phyloP scores from a whole-genome alignment of 1,140 invertebrate species.

The Pygmarrhopalites habei region DNA sequence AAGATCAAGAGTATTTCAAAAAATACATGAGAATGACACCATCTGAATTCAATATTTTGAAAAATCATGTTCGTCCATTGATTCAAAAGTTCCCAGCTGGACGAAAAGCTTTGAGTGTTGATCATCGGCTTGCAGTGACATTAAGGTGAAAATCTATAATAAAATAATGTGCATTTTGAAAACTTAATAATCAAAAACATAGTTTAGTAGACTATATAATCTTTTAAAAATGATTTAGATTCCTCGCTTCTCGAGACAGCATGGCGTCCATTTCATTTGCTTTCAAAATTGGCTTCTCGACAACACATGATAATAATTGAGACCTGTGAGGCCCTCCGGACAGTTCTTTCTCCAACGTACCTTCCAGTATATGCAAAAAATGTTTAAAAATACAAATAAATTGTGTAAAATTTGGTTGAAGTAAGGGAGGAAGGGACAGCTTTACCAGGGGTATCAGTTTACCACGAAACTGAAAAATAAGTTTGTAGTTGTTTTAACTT shows the following conservation, averaged over 20 bases:
- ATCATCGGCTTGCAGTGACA: background rate
- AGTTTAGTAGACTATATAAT: background rate
- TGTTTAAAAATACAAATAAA: background rate
- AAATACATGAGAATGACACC: background rate
- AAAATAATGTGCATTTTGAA: background rate
- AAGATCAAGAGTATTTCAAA: background rate
- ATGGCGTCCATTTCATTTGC: background rate
- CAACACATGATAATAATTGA: background rate
- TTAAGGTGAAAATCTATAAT: background rate
- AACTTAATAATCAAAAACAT: background rate
- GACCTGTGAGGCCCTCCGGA: background rate
- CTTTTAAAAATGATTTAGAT: background rate
- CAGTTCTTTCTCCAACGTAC: background rate
- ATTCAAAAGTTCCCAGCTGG: constrained; percentile 33
- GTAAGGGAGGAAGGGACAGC: background rate
- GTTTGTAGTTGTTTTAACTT: background rate
- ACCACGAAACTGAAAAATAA: background rate
- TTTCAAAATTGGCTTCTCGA: background rate
- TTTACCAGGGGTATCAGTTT: background rate
- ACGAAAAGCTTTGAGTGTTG: background rate
- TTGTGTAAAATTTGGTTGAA: background rate
- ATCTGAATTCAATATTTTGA: background rate
- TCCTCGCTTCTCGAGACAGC: background rate
- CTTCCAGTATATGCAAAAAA: background rate
- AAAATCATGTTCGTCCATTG: background rate